A percentile compares a stretch with the other conserved stretches of the same genome.
Conservation (phyloP, 2,797 vertebrate genomes). For the Acipenser oxyrinchus region DNA sequence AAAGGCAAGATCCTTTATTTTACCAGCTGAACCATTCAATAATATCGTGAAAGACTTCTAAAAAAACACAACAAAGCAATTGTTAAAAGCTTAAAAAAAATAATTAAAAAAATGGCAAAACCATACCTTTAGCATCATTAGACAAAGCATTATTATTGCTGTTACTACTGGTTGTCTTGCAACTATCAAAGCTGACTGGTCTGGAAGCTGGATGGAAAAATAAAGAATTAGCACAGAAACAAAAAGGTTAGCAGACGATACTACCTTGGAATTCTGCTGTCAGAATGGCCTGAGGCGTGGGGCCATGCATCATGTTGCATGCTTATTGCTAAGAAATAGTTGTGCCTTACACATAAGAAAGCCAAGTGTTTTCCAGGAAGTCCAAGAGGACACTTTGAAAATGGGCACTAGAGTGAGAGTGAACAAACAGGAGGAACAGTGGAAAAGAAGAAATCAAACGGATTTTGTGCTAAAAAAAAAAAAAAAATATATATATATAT, state of each 20-base stretch:
- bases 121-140: conserved; percentile 86
- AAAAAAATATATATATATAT: no score
- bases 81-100: no score
- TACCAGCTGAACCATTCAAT: no score
- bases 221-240: conserved; percentile 20
- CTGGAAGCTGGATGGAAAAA: conserved; percentile 75
- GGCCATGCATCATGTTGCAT: conserved; percentile 40
- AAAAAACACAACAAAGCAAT: no score
- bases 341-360: conserved; percentile 41
- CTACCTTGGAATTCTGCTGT: no score
- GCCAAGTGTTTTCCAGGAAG: conserved; percentile 40
- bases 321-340: conserved; percentile 44
- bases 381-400: conserved; percentile 40
- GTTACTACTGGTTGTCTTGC: conserved; percentile 89
- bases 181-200: conserved; percentile 91
- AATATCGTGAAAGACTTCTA: no score
- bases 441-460: no score
- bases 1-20: no score
- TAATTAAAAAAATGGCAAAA: conserved; percentile 10
- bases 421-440: no score
- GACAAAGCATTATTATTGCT: conserved; percentile 91
- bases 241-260: conserved; percentile 57
- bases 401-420: conserved; percentile 21
- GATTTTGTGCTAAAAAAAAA: no score
- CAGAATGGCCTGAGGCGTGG: conserved; percentile 27